phyloP scores from a whole-genome alignment of 1,140 invertebrate species.

The Campoletis sonorensis region DNA sequence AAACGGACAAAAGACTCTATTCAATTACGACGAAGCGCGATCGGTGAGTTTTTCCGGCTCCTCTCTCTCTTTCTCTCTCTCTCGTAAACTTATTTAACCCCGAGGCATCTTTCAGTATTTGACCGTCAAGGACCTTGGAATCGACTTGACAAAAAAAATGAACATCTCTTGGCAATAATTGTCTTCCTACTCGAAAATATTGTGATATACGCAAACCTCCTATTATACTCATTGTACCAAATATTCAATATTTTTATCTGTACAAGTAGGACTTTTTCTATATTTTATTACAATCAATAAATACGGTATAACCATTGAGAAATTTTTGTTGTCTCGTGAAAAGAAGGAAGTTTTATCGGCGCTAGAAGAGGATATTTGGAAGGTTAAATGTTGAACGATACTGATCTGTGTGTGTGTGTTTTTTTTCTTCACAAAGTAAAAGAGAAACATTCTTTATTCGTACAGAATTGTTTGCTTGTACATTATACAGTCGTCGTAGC shows the following conservation, averaged over 20 bases:
- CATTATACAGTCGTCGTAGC: conserved; percentile 18
- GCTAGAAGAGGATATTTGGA: background rate
- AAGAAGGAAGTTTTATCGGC: background rate
- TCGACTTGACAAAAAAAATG: conserved; percentile 75
- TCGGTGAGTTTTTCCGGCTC: conserved; percentile 54
- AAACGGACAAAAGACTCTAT: conserved; percentile 59
- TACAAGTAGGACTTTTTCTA: too few species aligned
- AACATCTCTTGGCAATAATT: conserved; percentile 56
- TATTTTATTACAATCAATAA: too few species aligned
- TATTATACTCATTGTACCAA: too few species aligned
- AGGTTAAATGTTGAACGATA: too few species aligned
- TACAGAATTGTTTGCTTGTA: conserved; percentile 25
- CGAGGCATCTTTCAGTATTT: conserved; percentile 76
- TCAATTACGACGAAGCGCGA: conserved; percentile 55
- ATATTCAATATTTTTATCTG: too few species aligned
- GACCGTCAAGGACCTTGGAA: conserved; percentile 75
- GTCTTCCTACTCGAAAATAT: too few species aligned
- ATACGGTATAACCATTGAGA: too few species aligned
- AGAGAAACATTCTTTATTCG: conserved; percentile 35
- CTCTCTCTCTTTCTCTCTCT: background rate
- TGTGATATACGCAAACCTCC: too few species aligned
- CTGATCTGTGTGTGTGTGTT: background rate
- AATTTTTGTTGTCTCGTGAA: background rate
- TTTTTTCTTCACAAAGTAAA: conserved; percentile 23
- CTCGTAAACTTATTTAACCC: conserved; percentile 3